Evolutionary conservation across 2,113 vertebrate genomes (phyloP), one percentile per base, ranked within the genome.

Genomic region (Orientallactaga bullata): DNA sequence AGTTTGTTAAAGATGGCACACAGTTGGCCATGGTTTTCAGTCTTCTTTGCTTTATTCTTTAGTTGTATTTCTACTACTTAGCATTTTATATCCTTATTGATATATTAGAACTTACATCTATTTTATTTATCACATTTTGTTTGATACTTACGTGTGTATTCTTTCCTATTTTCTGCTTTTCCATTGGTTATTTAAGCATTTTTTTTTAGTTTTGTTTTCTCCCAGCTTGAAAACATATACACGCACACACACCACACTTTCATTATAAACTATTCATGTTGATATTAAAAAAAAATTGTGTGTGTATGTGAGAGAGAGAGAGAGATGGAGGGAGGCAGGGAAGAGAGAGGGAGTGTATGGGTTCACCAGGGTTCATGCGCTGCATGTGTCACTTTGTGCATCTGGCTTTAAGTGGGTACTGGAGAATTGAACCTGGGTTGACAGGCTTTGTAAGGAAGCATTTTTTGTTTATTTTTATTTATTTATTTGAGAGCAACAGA

Each of bases 41-140:
- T 65, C 55, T 18, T 65, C 9, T 85, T 3, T 83, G 20, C n/a
- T 21, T 23, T 68, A 15, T 68, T 63, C 68, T 74, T 74, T 35
- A 84, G 61, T 85, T 85, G 60, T 74, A 24, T 42, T 90, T 26
- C 88, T 17, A 83, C 37, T 21, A 58, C 61, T 93, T 93, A 68
- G 55, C 10, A 80, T 39, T 84, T 81, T 79, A 63, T 85, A 23
- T 88, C 11, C 12, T 90, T 92, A 20, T 58, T 91, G 63, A 82
- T 66, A 2, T 66, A 35, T 32, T 82, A 61, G 28, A 35, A 20
- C 17, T 21, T 82, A 24, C 7, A 7, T 69, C 9, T 95, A 13
- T 85, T 26, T 85, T 74, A 61, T 83, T 80, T 92, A 28, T 58
- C 92, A 24, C 28, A 55, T 76, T 37, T 47, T 85, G 37, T 47